Evolutionary conservation across 2,797 vertebrate species (phyloP).

Genomic region (Pangasius sanitwongsei): DNA sequence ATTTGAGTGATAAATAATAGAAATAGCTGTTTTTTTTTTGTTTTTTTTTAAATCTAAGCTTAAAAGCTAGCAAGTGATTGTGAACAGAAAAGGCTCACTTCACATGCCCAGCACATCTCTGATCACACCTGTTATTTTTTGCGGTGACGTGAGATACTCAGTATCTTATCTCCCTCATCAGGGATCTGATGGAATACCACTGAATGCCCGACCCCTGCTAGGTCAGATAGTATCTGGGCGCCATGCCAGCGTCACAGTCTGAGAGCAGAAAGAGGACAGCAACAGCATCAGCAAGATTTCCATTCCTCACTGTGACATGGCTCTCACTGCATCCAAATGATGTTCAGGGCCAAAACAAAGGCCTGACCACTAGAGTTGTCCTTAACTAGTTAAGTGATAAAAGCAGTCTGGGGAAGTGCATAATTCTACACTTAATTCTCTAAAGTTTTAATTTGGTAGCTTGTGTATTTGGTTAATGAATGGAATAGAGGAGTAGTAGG

Average conservation of each 20-base stretch:
- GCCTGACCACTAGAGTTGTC: background rate
- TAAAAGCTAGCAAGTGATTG: no score
- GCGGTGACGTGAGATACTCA: background rate
- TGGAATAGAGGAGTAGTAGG: background rate
- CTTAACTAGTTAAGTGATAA: background rate
- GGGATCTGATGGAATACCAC: slow-evolving; percentile 8
- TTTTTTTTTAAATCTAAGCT: no score
- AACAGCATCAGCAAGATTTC: slow-evolving; percentile 26
- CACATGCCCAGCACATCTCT: no score
- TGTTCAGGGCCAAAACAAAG: background rate
- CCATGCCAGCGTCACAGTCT: slow-evolving; percentile 26
- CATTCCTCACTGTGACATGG: background rate
- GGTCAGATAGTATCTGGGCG: slow-evolving; percentile 35
- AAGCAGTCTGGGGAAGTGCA: background rate
- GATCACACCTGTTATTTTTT: background rate
- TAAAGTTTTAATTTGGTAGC: background rate
- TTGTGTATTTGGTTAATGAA: background rate
- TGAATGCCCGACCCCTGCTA: slow-evolving; percentile 21
- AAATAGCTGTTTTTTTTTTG: no score
- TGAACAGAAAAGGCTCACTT: background rate
- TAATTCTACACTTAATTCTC: no score
- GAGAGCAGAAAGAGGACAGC: slow-evolving; percentile 28
- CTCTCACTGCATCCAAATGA: slow-evolving; percentile 13
- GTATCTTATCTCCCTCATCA: background rate
- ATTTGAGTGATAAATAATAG: no score